Conservation (phyloP, 2,888 invertebrate species). For the Acleris sparsana region DNA sequence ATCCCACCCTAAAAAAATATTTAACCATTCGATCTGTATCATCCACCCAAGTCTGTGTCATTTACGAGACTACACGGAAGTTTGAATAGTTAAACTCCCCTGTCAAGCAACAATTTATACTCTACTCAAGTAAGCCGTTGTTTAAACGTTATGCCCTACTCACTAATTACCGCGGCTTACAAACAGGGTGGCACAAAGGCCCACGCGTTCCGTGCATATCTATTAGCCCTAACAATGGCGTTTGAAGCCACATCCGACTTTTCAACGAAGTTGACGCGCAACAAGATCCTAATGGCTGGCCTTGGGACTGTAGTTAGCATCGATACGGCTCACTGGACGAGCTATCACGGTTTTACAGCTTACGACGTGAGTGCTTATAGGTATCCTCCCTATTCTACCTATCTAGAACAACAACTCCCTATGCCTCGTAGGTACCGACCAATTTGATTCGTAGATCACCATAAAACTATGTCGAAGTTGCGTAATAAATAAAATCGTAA, state of each 20-base stretch:
- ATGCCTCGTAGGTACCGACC: too few species aligned
- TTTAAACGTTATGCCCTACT: slow-evolving; percentile 32
- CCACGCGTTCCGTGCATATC: slow-evolving; percentile 30
- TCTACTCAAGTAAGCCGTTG: slow-evolving; percentile 13
- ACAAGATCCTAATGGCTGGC: slow-evolving; percentile 26
- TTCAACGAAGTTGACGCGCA: slow-evolving; percentile 13
- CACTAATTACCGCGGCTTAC: slow-evolving; percentile 35
- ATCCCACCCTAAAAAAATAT: too few species aligned
- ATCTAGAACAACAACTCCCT: not conserved
- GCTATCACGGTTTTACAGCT: slow-evolving; percentile 14
- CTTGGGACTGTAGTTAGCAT: slow-evolving; percentile 26
- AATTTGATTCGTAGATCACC: too few species aligned
- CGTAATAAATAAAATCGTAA: too few species aligned
- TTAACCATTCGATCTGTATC: too few species aligned
- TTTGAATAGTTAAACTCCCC: too few species aligned
- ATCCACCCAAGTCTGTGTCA: too few species aligned
- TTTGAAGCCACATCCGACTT: slow-evolving; percentile 15
- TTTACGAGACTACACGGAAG: too few species aligned
- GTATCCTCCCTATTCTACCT: not conserved
- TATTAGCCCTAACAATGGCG: slow-evolving; percentile 33
- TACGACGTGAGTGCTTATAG: not conserved
- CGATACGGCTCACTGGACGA: slow-evolving; percentile 26
- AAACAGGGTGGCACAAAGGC: slow-evolving; percentile 34
- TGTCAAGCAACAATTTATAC: not conserved
- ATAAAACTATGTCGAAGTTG: too few species aligned